Evolutionary conservation across 1,140 invertebrate species (phyloP).

Genomic region (Olivierus martensii): DNA sequence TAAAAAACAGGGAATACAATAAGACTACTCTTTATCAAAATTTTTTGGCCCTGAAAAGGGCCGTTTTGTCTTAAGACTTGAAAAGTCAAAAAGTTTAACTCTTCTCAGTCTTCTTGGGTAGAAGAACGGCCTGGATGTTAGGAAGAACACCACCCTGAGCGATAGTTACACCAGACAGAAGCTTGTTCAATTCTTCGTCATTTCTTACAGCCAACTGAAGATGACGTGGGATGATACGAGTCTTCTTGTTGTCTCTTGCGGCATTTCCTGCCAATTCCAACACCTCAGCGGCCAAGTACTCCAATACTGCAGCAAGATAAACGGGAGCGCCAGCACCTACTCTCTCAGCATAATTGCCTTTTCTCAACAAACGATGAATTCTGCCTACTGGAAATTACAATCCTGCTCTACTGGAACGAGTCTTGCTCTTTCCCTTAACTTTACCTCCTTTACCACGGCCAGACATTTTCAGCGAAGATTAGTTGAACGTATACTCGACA

Average conservation of each 20-base stretch:
- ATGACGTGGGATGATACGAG: constrained; percentile 38
- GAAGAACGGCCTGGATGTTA: constrained; percentile 52
- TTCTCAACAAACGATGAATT: constrained; percentile 29
- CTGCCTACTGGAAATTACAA: constrained; percentile 33
- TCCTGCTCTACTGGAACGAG: constrained; percentile 28
- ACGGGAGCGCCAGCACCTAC: constrained; percentile 43
- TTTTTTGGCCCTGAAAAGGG: too few species aligned
- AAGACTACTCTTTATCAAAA: too few species aligned
- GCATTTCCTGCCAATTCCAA: constrained; percentile 53
- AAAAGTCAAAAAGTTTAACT: too few species aligned
- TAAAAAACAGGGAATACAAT: too few species aligned
- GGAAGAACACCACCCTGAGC: constrained; percentile 61
- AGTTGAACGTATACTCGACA: too few species aligned
- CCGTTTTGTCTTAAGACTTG: too few species aligned
- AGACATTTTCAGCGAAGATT: constrained; percentile 27
- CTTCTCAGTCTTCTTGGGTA: constrained; percentile 46
- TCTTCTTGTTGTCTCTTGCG: constrained; percentile 44
- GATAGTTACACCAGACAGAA: constrained; percentile 49
- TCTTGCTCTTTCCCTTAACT: constrained; percentile 30
- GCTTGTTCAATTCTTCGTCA: constrained; percentile 35
- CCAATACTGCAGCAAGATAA: constrained; percentile 32
- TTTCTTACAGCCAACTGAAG: constrained; percentile 37
- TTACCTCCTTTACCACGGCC: constrained; percentile 39
- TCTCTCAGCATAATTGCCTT: constrained; percentile 42
- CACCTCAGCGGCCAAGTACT: constrained; percentile 35